phyloP scores from a whole-genome alignment of 2,888 invertebrate genomes.

The Caenorhabditis uteleia region DNA sequence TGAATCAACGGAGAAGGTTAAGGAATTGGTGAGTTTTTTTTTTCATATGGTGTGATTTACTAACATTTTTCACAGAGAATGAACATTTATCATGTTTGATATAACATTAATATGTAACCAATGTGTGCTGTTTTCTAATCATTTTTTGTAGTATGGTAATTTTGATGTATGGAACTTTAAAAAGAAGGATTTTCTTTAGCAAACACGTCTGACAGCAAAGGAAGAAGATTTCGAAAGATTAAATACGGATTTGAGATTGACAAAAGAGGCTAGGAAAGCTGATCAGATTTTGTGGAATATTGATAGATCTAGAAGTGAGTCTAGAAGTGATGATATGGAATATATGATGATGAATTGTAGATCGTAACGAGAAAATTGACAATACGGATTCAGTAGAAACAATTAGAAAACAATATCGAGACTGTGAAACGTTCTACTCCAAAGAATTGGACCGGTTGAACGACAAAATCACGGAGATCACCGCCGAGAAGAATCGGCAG shows the following conservation, averaged over 20 bases:
- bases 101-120: slow-evolving; percentile 1
- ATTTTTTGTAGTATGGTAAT: slow-evolving; percentile 3
- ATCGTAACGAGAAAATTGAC: slow-evolving; percentile 51
- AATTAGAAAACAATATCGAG: slow-evolving; percentile 66
- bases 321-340: not conserved
- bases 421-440: slow-evolving; percentile 66
- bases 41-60: too few relatives aligned
- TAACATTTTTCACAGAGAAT: slow-evolving; percentile 30
- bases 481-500: slow-evolving; percentile 46
- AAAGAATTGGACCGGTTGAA: slow-evolving; percentile 61
- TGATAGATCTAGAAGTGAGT: slow-evolving; percentile 38
- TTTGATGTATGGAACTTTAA: not conserved
- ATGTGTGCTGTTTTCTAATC: not conserved
- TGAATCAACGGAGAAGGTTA: slow-evolving; percentile 39
- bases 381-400: slow-evolving; percentile 59
- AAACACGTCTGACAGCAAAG: slow-evolving; percentile 81
- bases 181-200: slow-evolving; percentile 66
- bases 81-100: slow-evolving; percentile 38
- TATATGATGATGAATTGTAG: slow-evolving; percentile 10
- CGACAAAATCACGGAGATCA: slow-evolving; percentile 58
- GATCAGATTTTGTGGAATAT: slow-evolving; percentile 64
- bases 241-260: slow-evolving; percentile 59
- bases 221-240: slow-evolving; percentile 81
- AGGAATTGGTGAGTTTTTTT: slow-evolving; percentile 42
- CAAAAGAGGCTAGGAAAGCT: slow-evolving; percentile 62